phyloP scores from a whole-genome alignment of 2,888 invertebrate genomes.

The Platycnemis pennipes region DNA sequence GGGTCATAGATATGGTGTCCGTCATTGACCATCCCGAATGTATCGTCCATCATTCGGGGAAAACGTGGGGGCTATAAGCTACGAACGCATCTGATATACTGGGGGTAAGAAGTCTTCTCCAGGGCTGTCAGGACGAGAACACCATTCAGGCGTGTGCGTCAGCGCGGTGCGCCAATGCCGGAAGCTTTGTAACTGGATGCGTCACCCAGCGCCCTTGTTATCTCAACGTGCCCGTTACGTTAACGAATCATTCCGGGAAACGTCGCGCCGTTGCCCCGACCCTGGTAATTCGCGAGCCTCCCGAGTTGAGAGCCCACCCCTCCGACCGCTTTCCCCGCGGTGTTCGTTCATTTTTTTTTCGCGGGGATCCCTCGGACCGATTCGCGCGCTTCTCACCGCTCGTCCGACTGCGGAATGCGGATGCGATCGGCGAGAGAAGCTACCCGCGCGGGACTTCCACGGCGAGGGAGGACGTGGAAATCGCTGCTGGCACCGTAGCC shows the following conservation, averaged over 20 bases:
- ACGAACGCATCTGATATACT: too few relatives aligned
- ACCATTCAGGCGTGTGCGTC: too few relatives aligned
- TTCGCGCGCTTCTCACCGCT: constrained; percentile 39
- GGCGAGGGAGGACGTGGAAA: not conserved
- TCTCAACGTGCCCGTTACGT: not conserved
- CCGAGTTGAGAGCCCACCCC: too few relatives aligned
- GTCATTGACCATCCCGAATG: too few relatives aligned
- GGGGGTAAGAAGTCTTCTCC: too few relatives aligned
- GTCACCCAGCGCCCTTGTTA: not conserved
- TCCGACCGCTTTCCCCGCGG: not conserved
- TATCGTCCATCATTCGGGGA: too few relatives aligned
- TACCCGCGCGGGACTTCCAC: constrained; percentile 24
- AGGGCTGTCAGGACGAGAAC: too few relatives aligned
- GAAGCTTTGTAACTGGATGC: not conserved
- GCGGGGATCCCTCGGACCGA: not conserved
- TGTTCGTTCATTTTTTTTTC: not conserved
- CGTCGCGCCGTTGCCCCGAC: not conserved
- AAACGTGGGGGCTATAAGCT: too few relatives aligned
- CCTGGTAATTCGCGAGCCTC: not conserved
- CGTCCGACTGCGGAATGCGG: constrained; percentile 54
- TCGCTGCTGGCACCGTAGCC: not conserved
- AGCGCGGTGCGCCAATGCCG: not conserved
- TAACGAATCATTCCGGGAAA: not conserved
- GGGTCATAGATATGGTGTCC: too few relatives aligned
- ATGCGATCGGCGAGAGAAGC: constrained; percentile 22